Conservation (phyloP, 2,888 invertebrate species). For the Heteropelma amictum region DNA sequence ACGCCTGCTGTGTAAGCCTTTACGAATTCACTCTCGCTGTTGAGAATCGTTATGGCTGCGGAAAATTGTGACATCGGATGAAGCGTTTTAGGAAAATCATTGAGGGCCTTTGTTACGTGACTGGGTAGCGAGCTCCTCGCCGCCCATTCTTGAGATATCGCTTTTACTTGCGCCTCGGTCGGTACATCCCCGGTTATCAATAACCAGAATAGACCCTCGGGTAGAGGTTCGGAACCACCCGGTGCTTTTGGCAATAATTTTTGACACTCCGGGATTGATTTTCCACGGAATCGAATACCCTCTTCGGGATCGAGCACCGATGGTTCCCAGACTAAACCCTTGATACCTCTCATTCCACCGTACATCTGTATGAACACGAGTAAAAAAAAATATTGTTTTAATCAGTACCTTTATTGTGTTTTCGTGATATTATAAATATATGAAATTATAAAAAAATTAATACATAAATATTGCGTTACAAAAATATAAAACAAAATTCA, state of each 20-base stretch:
- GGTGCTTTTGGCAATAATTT: slow-evolving; percentile 90
- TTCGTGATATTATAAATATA: too few relatives aligned
- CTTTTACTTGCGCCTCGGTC: slow-evolving; percentile 85
- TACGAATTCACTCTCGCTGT: slow-evolving; percentile 94
- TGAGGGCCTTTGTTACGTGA: slow-evolving; percentile 95
- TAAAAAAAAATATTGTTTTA: too few relatives aligned
- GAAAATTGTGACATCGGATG: slow-evolving; percentile 98
- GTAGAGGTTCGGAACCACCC: slow-evolving; percentile 90
- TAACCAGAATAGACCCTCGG: slow-evolving; percentile 97
- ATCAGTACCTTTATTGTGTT: too few relatives aligned
- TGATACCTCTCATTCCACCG: slow-evolving; percentile 98
- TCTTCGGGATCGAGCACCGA: slow-evolving; percentile 97
- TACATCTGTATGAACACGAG: too few relatives aligned
- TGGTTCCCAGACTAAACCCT: slow-evolving; percentile 96
- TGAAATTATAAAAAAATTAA: too few relatives aligned
- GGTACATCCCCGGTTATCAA: slow-evolving; percentile 94
- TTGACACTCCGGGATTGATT: slow-evolving; percentile 95
- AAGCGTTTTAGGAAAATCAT: slow-evolving; percentile 92
- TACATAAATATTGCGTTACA: too few relatives aligned
- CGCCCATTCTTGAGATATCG: slow-evolving; percentile 82
- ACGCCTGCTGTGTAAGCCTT: slow-evolving; percentile 94
- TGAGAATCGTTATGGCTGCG: slow-evolving; percentile 93
- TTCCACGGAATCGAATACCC: slow-evolving; percentile 96
- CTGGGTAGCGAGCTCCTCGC: slow-evolving; percentile 85
- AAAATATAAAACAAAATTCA: too few relatives aligned